Percentiles rank a stretch among this genome's conserved stretches.
Evolutionary conservation across 2,888 invertebrate species (phyloP).

Genomic region (Globia sparganii): DNA sequence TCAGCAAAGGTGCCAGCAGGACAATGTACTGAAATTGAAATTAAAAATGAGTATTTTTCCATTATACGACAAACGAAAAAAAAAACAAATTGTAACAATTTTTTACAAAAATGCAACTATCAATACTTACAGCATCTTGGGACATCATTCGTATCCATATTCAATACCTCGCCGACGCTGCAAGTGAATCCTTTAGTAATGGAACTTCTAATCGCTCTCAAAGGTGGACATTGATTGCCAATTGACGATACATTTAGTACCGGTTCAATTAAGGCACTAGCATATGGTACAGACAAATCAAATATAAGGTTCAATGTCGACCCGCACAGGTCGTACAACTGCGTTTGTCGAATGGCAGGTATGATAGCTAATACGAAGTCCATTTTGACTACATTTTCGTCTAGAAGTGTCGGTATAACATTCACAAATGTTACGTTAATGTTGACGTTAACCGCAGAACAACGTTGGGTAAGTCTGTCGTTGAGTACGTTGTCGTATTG

Average conservation of each 20-base stretch:
- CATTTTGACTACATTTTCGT: slow-evolving; percentile 97
- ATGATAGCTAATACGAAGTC: slow-evolving; percentile 96
- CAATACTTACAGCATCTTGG: slow-evolving; percentile 96
- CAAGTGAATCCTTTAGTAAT: slow-evolving; percentile 98
- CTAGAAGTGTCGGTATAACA: slow-evolving; percentile 94
- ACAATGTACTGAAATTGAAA: slow-evolving; percentile 94
- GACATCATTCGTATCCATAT: slow-evolving; percentile 97
- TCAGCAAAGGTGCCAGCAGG: slow-evolving; percentile 98
- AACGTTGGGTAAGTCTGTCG: slow-evolving; percentile 95
- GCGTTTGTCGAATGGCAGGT: slow-evolving; percentile 96
- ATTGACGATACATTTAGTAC: slow-evolving; percentile 96
- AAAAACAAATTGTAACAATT: background rate
- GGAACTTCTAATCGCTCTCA: slow-evolving; percentile 95
- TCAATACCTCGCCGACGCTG: slow-evolving; percentile 97
- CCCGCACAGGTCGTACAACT: slow-evolving; percentile 98
- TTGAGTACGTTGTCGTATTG: slow-evolving; percentile 96
- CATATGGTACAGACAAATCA: slow-evolving; percentile 97
- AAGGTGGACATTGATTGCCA: slow-evolving; percentile 97
- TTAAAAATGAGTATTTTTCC: background rate
- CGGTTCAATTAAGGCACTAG: slow-evolving; percentile 97
- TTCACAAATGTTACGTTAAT: slow-evolving; percentile 98
- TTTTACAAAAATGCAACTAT: slow-evolving; percentile 2
- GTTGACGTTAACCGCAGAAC: slow-evolving; percentile 98
- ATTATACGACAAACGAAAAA: background rate
- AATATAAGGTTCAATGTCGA: slow-evolving; percentile 98